These are phyloP conservation scores for Catagonus wagneri DNA, from an alignment of 2,113 vertebrate genomes.

Conservation along the genomic window DNA sequence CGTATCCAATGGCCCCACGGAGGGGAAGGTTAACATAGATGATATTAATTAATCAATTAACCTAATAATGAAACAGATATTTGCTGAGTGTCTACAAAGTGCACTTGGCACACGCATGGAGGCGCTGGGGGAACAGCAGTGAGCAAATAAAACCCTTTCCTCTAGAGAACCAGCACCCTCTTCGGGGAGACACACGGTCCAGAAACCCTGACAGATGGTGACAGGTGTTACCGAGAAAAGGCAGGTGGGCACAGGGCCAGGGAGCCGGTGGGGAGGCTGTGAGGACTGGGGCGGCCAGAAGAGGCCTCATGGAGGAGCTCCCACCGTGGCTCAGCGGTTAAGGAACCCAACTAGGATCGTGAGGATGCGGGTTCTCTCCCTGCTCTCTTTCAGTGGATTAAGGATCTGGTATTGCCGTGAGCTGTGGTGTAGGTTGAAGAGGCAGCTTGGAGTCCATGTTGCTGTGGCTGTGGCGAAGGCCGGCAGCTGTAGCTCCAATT, in stretches of 20 bases:
- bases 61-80: background rate
- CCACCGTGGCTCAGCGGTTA: too few relatives aligned
- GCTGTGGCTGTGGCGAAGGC: too few relatives aligned
- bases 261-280: rapidly evolving
- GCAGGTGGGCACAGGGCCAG: background rate
- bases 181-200: rapidly evolving
- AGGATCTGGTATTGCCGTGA: too few relatives aligned
- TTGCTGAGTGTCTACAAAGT: background rate
- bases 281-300: background rate
- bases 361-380: too few relatives aligned
- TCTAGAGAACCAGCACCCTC: rapidly evolving
- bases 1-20: too few relatives aligned
- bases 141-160: background rate
- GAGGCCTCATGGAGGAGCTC: background rate
- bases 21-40: background rate
- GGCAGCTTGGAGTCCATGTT: too few relatives aligned
- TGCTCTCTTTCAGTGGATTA: too few relatives aligned
- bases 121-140: too few relatives aligned
- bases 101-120: background rate
- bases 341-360: too few relatives aligned
- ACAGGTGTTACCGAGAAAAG: too few relatives aligned
- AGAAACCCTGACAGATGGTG: rapidly evolving
- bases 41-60: background rate
- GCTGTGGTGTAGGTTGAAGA: too few relatives aligned
- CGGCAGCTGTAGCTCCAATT: too few relatives aligned